These are phyloP conservation scores for Chauna torquata DNA, from an alignment of 2,113 vertebrate species.

Conservation along the genomic window DNA sequence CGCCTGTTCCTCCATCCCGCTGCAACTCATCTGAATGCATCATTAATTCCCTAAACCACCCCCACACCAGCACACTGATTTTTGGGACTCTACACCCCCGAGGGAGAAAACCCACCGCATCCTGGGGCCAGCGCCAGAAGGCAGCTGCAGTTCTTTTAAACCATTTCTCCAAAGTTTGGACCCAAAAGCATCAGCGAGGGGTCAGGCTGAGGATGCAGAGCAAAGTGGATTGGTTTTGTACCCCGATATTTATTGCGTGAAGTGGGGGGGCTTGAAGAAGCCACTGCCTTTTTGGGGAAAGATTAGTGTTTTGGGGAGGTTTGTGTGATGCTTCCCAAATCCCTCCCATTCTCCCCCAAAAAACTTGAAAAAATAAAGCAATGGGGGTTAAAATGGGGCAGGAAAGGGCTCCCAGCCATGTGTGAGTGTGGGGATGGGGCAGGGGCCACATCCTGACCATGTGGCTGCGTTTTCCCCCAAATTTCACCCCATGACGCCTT, in stretches of 20 bases:
- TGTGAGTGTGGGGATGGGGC: neutral
- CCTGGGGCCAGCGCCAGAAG: fast-evolving
- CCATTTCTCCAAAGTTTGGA: neutral
- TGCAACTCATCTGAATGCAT: neutral
- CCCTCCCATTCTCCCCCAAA: neutral
- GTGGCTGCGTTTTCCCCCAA: neutral
- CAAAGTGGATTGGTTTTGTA: neutral
- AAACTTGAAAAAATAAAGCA: neutral
- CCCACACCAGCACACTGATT: neutral
- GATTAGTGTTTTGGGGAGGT: neutral
- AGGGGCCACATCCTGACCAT: neutral
- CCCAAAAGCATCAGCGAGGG: neutral
- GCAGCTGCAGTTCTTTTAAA: neutral
- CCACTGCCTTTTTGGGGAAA: neutral
- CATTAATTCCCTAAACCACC: neutral
- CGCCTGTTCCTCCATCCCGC: fast-evolving
- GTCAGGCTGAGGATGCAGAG: neutral
- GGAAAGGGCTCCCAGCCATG: fast-evolving
- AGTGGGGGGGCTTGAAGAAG: neutral
- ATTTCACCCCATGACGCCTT: neutral
- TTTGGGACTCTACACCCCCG: neutral
- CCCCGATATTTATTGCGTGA: neutral
- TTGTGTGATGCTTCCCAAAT: neutral
- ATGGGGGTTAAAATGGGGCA: neutral
- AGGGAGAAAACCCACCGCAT: fast-evolving